phyloP scores from a whole-genome alignment of 2,797 vertebrate species.

The Diglossa cyanea region DNA sequence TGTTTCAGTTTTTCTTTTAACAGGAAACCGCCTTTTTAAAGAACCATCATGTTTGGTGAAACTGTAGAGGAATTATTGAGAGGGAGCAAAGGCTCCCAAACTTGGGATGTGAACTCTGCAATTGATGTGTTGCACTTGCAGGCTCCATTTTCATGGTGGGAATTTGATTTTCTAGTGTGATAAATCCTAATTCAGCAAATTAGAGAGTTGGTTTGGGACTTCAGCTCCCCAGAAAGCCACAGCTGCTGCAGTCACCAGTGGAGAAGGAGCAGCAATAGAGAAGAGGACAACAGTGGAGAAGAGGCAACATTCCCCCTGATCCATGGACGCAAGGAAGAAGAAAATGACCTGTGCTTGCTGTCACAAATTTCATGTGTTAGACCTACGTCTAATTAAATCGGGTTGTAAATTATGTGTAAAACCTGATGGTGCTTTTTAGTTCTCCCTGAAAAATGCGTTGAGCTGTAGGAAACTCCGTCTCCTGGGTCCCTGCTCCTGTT shows the following conservation, averaged over 20 bases:
- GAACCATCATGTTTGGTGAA: background rate
- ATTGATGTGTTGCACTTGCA: background rate
- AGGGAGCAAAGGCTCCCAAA: background rate
- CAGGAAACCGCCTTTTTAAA: background rate
- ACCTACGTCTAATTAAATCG: background rate
- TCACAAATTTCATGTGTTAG: background rate
- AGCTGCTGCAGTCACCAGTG: rapidly evolving
- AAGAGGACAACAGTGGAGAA: background rate
- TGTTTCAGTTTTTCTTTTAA: background rate
- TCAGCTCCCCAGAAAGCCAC: background rate
- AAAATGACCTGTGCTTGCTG: background rate
- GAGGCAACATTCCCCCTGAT: background rate
- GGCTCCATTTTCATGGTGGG: background rate
- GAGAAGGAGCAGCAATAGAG: background rate
- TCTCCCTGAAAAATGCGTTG: background rate
- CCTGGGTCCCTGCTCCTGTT: background rate
- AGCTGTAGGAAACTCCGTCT: background rate
- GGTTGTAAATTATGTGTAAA: background rate
- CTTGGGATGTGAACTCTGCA: background rate
- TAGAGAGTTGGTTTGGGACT: background rate
- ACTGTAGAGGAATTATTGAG: background rate
- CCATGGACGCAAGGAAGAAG: background rate
- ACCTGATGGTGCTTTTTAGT: background rate
- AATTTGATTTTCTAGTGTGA: background rate
- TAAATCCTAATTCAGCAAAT: background rate